These are phyloP conservation scores for Chaetophractus vellerosus DNA, from an alignment of 2,797 vertebrate species.

Conservation along the genomic window DNA sequence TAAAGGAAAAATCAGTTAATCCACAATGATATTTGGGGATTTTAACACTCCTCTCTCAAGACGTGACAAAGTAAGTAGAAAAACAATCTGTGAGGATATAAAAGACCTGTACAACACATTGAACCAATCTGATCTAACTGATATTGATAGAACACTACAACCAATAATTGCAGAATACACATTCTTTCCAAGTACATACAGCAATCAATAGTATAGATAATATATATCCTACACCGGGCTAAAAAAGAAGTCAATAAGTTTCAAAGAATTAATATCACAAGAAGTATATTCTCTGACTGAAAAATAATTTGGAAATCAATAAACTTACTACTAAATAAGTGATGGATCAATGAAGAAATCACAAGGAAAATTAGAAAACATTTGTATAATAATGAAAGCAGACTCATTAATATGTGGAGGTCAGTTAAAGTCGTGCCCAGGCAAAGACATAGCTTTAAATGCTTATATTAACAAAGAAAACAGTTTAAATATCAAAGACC, in stretches of 20 bases:
- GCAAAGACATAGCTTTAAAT: neutral
- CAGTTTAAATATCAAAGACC: neutral
- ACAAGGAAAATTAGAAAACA: slow-evolving; percentile 20
- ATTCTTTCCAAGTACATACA: neutral
- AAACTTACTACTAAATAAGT: neutral
- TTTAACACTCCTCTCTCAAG: neutral
- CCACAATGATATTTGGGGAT: neutral
- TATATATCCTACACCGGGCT: neutral
- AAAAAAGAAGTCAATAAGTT: slow-evolving; percentile 1
- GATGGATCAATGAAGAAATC: neutral
- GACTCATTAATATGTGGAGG: neutral
- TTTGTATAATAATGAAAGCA: slow-evolving; percentile 10
- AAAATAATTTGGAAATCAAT: neutral
- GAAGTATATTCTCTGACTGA: neutral
- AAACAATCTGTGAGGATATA: neutral
- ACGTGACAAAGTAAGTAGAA: neutral
- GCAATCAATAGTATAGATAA: neutral
- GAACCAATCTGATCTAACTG: neutral
- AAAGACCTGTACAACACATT: neutral
- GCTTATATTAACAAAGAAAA: neutral
- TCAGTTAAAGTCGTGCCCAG: neutral
- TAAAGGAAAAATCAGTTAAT: neutral
- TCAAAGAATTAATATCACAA: neutral
- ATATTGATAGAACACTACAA: neutral
- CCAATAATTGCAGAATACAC: neutral